Evolutionary conservation across 2,797 vertebrate genomes (phyloP).

Genomic region (Hippoglossus hippoglossus): DNA sequence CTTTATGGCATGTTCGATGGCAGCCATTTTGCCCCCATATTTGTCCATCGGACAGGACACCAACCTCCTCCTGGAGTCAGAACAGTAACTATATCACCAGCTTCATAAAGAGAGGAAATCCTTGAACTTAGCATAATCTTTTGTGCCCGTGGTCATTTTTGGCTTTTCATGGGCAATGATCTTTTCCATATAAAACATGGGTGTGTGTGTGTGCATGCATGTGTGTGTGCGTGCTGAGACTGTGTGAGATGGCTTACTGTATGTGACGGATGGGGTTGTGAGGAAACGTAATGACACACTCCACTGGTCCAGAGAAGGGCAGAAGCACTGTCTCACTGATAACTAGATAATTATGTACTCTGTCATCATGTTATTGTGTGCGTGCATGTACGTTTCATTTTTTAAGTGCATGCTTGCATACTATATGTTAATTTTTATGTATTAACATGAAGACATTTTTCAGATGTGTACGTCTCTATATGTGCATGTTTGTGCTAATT

Average conservation of each 20-base stretch:
- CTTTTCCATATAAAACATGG: constrained; percentile 17
- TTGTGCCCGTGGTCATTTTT: constrained; percentile 32
- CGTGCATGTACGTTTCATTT: constrained; percentile 48
- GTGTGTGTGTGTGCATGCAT: constrained; percentile 30
- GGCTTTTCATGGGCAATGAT: constrained; percentile 38
- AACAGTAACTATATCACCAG: not conserved
- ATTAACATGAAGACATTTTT: constrained; percentile 26
- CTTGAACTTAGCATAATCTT: constrained; percentile 38
- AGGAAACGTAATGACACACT: constrained; percentile 80
- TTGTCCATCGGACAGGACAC: not conserved
- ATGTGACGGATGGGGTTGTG: constrained; percentile 72
- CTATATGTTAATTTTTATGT: constrained; percentile 36
- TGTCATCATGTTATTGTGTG: constrained; percentile 73
- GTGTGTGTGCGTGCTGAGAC: constrained; percentile 21
- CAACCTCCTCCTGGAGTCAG: not conserved
- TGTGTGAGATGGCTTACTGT: constrained; percentile 18
- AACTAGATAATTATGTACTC: constrained; percentile 80
- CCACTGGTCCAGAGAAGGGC: constrained; percentile 77
- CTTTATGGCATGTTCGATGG: not conserved
- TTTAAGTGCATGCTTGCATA: constrained; percentile 35
- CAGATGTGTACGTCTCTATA: constrained; percentile 1
- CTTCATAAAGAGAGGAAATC: constrained; percentile 12
- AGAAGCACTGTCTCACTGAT: constrained; percentile 72
- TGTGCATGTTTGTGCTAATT: constrained; percentile 43
- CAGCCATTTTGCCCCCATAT: not conserved